Percentiles rank a stretch among this genome's conserved stretches.
Evolutionary conservation across 2,888 invertebrate species (phyloP).

Genomic region (Drosophila helvetica): DNA sequence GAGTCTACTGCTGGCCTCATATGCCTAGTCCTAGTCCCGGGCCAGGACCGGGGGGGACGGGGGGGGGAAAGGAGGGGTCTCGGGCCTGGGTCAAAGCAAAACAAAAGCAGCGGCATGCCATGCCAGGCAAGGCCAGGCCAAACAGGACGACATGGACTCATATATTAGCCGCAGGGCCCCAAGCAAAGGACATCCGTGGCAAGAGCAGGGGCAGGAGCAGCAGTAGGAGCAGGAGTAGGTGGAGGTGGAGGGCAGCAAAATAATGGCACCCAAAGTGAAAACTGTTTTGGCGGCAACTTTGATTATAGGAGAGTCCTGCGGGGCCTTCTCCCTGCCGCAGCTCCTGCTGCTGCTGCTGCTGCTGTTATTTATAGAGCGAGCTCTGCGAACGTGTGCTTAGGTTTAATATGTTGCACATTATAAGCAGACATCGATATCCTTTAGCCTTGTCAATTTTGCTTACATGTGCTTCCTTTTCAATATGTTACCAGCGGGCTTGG

Average conservation of each 20-base stretch:
- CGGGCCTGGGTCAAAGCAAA: constrained; percentile 61
- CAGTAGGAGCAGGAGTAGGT: neutral
- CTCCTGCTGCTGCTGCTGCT: constrained; percentile 38
- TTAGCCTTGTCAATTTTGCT: constrained; percentile 81
- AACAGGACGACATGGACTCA: constrained; percentile 69
- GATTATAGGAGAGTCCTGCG: constrained; percentile 56
- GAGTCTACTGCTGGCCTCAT: constrained; percentile 15
- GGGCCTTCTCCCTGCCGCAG: constrained; percentile 15
- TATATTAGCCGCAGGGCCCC: constrained; percentile 74
- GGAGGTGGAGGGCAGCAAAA: constrained; percentile 54
- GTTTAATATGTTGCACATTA: constrained; percentile 82
- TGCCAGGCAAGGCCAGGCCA: constrained; percentile 65
- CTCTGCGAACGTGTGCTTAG: constrained; percentile 73
- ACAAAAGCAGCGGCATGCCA: constrained; percentile 43
- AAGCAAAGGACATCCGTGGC: constrained; percentile 64
- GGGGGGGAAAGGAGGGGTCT: neutral
- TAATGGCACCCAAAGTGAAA: constrained; percentile 76
- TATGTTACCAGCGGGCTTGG: constrained; percentile 60
- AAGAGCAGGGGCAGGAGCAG: constrained; percentile 23
- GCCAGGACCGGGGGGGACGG: constrained; percentile 19
- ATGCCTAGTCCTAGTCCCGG: constrained; percentile 36
- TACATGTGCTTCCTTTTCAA: constrained; percentile 80
- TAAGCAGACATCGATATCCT: constrained; percentile 82
- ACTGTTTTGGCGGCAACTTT: constrained; percentile 77
- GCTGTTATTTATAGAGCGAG: constrained; percentile 75